Conservation (phyloP, 2,797 vertebrate genomes). For the Lycodopsis pacificus region DNA sequence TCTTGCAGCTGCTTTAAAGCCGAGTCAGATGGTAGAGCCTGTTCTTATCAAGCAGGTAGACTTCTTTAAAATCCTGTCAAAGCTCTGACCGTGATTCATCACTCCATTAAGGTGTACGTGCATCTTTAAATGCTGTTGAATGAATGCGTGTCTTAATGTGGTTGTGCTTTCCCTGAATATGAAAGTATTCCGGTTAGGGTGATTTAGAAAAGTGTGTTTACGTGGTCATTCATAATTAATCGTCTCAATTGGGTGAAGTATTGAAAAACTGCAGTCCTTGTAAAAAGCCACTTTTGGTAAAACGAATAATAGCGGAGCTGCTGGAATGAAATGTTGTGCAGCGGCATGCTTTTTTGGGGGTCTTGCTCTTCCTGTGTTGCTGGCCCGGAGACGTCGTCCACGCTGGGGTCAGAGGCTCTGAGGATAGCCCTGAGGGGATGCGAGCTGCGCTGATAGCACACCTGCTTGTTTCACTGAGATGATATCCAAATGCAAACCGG, state of each 20-base stretch:
- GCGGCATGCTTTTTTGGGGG: constrained; percentile 17
- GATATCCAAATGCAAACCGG: constrained; percentile 60
- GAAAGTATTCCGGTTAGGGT: constrained; percentile 29
- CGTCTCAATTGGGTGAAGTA: constrained; percentile 14
- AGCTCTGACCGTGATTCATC: constrained; percentile 43
- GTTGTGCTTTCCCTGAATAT: constrained; percentile 30
- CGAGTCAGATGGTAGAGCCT: constrained; percentile 44
- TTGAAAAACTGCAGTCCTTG: background rate
- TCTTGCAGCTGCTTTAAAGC: constrained; percentile 43
- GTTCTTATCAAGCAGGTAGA: constrained; percentile 51
- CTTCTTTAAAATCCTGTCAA: constrained; percentile 34
- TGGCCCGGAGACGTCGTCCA: constrained; percentile 59
- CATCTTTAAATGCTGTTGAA: constrained; percentile 38
- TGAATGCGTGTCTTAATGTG: constrained; percentile 29
- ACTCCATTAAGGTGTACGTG: constrained; percentile 40
- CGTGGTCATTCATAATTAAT: constrained; percentile 43
- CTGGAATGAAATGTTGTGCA: constrained; percentile 43
- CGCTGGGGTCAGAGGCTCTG: constrained; percentile 71
- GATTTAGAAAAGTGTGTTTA: constrained; percentile 49
- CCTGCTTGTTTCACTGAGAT: constrained; percentile 74
- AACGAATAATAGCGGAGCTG: constrained; percentile 49
- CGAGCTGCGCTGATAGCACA: constrained; percentile 63
- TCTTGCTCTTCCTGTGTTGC: constrained; percentile 59
- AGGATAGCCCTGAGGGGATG: constrained; percentile 68
- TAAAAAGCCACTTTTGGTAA: constrained; percentile 24